phyloP scores from a whole-genome alignment of 1,140 invertebrate genomes.

The Gonatopus flavifemur region DNA sequence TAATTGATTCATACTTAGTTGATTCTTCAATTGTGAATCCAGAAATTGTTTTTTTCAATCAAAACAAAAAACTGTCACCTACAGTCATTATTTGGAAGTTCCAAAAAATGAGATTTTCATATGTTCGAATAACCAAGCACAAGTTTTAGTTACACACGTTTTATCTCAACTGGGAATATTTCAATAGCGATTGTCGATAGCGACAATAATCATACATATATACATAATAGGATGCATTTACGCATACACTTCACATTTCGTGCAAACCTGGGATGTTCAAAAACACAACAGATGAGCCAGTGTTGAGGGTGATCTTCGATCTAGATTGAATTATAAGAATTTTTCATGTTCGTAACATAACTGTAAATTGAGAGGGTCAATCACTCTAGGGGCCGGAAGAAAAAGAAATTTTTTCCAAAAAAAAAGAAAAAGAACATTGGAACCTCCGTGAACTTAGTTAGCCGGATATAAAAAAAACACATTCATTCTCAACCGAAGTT shows the following conservation, averaged over 20 bases:
- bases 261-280: neutral
- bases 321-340: neutral
- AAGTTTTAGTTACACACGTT: neutral
- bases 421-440: neutral
- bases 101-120: too few relatives aligned
- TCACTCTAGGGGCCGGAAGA: too few relatives aligned
- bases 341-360: too few relatives aligned
- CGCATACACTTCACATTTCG: constrained; percentile 11
- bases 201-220: constrained; percentile 6
- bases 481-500: too few relatives aligned
- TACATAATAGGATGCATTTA: constrained; percentile 10
- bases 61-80: too few relatives aligned
- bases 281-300: constrained; percentile 12
- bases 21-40: neutral
- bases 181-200: constrained; percentile 4
- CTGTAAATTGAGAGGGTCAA: too few relatives aligned
- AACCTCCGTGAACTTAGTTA: neutral
- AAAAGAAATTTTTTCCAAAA: constrained; percentile 1
- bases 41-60: neutral
- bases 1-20: neutral
- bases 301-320: neutral
- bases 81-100: neutral
- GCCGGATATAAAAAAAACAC: too few relatives aligned
- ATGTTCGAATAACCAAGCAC: too few relatives aligned
- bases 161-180: neutral